These are phyloP conservation scores for Pachypeltis micranthus DNA, from an alignment of 1,140 invertebrate species.

Conservation along the genomic window DNA sequence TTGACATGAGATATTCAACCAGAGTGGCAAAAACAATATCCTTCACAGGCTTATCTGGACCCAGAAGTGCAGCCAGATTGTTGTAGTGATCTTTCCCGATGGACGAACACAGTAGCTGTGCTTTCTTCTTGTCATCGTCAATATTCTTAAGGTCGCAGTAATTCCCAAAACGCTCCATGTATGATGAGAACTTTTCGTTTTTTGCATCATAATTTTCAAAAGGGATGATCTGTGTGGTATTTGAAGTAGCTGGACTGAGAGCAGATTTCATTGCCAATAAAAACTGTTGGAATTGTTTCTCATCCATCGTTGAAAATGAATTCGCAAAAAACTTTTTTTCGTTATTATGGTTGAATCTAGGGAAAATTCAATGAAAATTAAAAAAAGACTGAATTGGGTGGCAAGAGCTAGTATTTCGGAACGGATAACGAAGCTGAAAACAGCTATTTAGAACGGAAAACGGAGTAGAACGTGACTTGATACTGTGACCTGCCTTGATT, in stretches of 20 bases:
- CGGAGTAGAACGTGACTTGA: no score
- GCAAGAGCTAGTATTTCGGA: no score
- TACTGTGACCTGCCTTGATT: no score
- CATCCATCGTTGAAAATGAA: not conserved
- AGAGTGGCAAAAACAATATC: not conserved
- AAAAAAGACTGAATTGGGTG: no score
- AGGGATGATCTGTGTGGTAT: not conserved
- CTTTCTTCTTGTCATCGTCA: not conserved
- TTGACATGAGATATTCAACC: not conserved
- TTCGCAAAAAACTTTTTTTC: no score
- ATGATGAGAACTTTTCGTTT: not conserved
- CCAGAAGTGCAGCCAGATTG: not conserved
- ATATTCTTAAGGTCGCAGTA: conserved; percentile 9
- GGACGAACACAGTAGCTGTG: not conserved
- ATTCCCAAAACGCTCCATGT: not conserved
- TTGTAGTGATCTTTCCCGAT: conserved; percentile 10
- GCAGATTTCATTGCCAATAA: not conserved
- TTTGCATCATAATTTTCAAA: not conserved
- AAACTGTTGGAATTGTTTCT: not conserved
- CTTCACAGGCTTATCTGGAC: not conserved
- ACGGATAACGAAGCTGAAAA: no score
- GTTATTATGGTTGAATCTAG: no score
- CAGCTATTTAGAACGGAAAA: no score
- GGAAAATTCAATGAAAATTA: no score
- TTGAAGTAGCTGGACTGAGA: not conserved